phyloP scores from a whole-genome alignment of 2,888 invertebrate genomes.

The Dione vanillae region DNA sequence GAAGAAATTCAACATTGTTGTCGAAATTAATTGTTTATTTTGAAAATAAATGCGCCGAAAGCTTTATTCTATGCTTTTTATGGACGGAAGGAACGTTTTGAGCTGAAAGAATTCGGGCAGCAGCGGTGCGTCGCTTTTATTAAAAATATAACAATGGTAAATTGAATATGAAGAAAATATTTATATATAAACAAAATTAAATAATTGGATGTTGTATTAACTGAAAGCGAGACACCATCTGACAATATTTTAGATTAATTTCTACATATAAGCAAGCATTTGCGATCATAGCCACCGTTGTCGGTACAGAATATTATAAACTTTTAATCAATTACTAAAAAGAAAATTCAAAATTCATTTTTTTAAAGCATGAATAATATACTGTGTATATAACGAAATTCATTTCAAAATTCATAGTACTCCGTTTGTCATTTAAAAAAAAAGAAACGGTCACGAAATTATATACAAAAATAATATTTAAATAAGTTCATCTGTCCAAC shows the following conservation, averaged over 20 bases:
- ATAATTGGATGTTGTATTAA: neutral
- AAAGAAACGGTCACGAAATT: constrained; percentile 52
- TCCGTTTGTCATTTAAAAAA: constrained; percentile 40
- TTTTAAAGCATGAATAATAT: no score
- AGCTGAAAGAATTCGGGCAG: constrained; percentile 63
- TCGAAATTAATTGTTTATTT: constrained; percentile 42
- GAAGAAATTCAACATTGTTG: constrained; percentile 36
- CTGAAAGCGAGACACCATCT: constrained; percentile 62
- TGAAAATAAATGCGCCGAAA: constrained; percentile 63
- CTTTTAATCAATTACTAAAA: constrained; percentile 9
- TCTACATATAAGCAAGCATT: constrained; percentile 55
- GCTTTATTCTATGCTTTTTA: constrained; percentile 73
- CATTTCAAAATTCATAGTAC: constrained; percentile 9
- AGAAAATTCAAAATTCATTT: no score
- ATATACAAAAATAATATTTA: constrained; percentile 55
- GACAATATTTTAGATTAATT: constrained; percentile 59
- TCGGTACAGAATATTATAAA: constrained; percentile 9
- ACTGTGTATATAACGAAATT: neutral
- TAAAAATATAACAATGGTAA: neutral
- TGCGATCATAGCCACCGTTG: constrained; percentile 59
- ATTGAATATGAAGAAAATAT: neutral
- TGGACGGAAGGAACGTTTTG: constrained; percentile 82
- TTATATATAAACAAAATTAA: no score
- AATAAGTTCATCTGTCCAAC: constrained; percentile 64
- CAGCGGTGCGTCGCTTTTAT: constrained; percentile 58